phyloP scores from a whole-genome alignment of 2,797 vertebrate species.

The Acanthurus leucopareius region DNA sequence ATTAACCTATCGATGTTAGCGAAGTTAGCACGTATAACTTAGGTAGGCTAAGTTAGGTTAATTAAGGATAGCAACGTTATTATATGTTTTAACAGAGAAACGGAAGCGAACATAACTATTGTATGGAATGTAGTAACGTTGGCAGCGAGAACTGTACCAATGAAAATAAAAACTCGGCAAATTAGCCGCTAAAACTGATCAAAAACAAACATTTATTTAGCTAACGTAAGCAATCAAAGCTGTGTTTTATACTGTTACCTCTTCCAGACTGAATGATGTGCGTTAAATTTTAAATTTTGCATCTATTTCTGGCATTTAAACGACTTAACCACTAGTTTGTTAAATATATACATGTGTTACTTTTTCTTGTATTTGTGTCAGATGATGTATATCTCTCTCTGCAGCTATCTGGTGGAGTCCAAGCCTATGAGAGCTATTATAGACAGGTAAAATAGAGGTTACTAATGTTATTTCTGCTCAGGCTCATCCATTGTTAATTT shows the following conservation, averaged over 20 bases:
- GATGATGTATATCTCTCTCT: conserved; percentile 6
- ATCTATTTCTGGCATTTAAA: not conserved
- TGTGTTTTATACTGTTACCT: not conserved
- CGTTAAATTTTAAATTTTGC: not conserved
- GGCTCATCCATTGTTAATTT: not conserved
- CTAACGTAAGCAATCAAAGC: conserved; percentile 9
- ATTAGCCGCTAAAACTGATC: not conserved
- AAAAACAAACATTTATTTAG: not conserved
- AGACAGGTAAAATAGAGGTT: conserved; percentile 87
- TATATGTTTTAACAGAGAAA: conserved; percentile 1
- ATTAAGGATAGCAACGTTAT: conserved; percentile 33
- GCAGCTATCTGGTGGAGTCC: conserved; percentile 93
- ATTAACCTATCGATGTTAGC: conserved; percentile 27
- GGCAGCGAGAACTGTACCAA: fast-evolving
- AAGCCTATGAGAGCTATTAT: conserved; percentile 94
- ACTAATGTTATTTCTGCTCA: not conserved
- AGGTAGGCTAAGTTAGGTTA: conserved; percentile 50
- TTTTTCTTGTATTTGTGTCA: not conserved
- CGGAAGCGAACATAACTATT: not conserved
- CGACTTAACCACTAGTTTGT: too few species aligned
- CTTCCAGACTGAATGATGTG: not conserved
- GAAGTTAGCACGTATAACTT: conserved; percentile 35
- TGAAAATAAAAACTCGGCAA: not conserved
- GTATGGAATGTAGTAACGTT: too few species aligned
- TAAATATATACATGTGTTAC: too few species aligned